Evolutionary conservation across 2,113 vertebrate genomes (phyloP).

Genomic region (Pelecanus crispus): DNA sequence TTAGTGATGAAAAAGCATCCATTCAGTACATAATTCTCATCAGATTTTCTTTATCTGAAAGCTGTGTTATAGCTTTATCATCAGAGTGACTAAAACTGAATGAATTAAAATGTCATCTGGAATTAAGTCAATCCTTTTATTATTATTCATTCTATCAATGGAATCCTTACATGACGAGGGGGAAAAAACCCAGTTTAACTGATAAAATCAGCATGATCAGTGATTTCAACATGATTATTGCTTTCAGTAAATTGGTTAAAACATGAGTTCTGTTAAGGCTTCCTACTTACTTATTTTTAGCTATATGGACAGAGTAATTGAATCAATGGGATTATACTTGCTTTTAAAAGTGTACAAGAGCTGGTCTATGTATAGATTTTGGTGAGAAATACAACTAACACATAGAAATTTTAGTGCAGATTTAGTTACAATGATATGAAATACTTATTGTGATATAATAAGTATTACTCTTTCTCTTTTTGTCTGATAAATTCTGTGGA

Average conservation of each 20-base stretch:
- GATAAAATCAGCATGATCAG: constrained; percentile 30
- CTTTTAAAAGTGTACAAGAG: background rate
- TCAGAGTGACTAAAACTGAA: constrained; percentile 39
- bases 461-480: background rate
- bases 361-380: background rate
- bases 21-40: constrained; percentile 17
- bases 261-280: background rate
- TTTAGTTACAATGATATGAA: background rate
- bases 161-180: constrained; percentile 23
- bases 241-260: constrained; percentile 30
- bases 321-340: background rate
- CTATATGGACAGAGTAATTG: background rate
- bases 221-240: constrained; percentile 34
- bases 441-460: background rate
- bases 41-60: constrained; percentile 50
- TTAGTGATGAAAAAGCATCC: constrained; percentile 3
- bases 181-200: background rate
- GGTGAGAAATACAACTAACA: background rate
- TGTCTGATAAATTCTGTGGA: background rate
- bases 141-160: constrained; percentile 38
- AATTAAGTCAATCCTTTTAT: constrained; percentile 52
- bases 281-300: background rate
- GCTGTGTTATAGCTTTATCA: constrained; percentile 36
- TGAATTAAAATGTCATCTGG: constrained; percentile 50
- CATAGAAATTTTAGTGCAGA: background rate